These are phyloP conservation scores for Rhegmatorhina hoffmannsi DNA, from an alignment of 2,113 vertebrate genomes.

Conservation along the genomic window DNA sequence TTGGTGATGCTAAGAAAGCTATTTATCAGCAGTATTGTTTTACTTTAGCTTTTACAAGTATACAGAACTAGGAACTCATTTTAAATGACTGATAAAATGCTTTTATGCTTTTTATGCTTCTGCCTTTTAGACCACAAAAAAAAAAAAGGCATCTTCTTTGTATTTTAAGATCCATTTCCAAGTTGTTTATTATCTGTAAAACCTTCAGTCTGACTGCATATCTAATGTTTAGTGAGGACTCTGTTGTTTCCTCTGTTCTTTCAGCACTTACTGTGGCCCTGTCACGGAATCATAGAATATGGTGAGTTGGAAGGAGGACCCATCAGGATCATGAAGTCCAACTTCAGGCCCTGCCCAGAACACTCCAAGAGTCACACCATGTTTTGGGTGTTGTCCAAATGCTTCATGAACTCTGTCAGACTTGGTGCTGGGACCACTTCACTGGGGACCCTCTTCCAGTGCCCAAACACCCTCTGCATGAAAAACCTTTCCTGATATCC, in stretches of 20 bases:
- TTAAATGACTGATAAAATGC: background rate
- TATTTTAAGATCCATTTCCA: background rate
- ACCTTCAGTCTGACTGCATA: background rate
- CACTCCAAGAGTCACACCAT: background rate
- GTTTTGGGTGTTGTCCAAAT: fast-evolving
- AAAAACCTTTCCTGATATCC: background rate
- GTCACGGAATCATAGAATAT: background rate
- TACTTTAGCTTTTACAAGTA: background rate
- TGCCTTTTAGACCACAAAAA: background rate
- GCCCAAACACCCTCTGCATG: background rate
- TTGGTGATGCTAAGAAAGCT: background rate
- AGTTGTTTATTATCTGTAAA: background rate
- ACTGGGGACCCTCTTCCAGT: background rate
- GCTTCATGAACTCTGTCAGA: background rate
- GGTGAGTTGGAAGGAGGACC: background rate
- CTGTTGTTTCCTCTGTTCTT: background rate
- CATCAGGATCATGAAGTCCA: background rate
- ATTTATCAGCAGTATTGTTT: background rate
- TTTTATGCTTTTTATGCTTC: background rate
- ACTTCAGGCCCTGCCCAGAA: background rate
- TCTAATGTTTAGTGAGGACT: background rate
- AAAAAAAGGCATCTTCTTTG: background rate
- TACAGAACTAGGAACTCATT: background rate
- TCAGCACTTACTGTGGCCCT: background rate
- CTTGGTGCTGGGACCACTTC: background rate